These are phyloP conservation scores for Stichopus chloronotus DNA, from an alignment of 35 echinoderm and acorn worm genomes.

Conservation along the genomic window DNA sequence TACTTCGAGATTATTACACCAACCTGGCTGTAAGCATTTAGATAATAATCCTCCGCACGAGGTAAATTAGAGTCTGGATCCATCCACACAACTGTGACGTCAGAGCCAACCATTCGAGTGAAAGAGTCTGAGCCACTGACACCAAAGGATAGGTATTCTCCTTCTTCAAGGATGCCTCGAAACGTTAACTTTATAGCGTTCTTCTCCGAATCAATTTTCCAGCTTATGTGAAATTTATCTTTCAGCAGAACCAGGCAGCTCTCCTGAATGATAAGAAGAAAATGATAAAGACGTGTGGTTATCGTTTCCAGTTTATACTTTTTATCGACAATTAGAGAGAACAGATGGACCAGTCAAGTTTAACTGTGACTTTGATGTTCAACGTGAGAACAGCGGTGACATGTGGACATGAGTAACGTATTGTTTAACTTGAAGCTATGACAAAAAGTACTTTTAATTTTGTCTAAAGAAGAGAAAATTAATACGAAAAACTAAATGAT, in stretches of 20 bases:
- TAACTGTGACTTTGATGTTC: no score
- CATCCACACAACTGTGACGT: background rate
- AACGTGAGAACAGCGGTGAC: no score
- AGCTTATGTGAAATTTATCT: background rate
- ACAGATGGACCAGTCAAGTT: no score
- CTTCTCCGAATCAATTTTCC: background rate
- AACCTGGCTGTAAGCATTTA: background rate
- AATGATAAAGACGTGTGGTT: background rate
- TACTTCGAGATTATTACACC: background rate
- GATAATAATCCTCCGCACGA: background rate
- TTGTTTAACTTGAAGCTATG: no score
- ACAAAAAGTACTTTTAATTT: no score
- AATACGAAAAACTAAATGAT: no score
- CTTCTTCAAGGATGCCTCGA: background rate
- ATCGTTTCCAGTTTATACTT: no score
- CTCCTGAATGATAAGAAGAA: background rate
- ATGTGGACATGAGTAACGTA: no score
- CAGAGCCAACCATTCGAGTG: background rate
- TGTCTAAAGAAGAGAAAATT: no score
- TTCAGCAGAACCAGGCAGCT: background rate
- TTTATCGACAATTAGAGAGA: no score
- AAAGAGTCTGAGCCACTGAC: background rate
- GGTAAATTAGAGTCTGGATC: background rate
- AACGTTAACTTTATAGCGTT: background rate
- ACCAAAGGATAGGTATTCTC: slow-evolving; percentile 2